Conservation (phyloP, 1,140 invertebrate genomes). For the Cydia strobilella region DNA sequence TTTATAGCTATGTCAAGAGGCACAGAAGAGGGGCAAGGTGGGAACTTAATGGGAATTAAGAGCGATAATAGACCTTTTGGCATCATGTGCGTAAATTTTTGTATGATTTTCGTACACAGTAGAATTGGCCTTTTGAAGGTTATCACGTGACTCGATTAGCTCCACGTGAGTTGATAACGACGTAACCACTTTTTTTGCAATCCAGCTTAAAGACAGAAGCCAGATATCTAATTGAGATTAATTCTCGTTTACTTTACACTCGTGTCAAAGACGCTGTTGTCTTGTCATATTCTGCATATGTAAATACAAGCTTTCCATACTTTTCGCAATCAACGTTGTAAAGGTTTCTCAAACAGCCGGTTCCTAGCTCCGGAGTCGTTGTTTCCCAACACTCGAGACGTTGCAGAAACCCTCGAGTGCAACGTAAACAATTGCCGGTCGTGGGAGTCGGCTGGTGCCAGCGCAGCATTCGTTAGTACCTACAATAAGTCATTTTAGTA, state of each 20-base stretch:
- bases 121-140: conserved; percentile 25
- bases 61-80: background rate
- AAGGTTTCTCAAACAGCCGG: conserved; percentile 73
- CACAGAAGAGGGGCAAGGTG: background rate
- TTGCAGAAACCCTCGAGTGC: conserved; percentile 75
- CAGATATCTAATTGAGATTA: conserved; percentile 1
- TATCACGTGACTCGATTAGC: conserved; percentile 55
- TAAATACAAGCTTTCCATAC: conserved; percentile 68
- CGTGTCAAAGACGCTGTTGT: conserved; percentile 19
- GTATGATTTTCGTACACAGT: background rate
- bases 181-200: conserved; percentile 31
- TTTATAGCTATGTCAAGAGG: background rate
- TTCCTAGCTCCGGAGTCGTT: conserved; percentile 59
- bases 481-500: conserved; percentile 62
- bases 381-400: conserved; percentile 67
- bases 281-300: conserved; percentile 43
- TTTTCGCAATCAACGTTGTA: conserved; percentile 72
- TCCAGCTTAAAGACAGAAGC: background rate
- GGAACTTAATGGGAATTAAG: too few relatives aligned
- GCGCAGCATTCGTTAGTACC: conserved; percentile 53
- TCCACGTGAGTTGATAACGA: conserved; percentile 58
- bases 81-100: background rate
- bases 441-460: conserved; percentile 61
- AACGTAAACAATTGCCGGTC: conserved; percentile 70
- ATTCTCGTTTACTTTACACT: conserved; percentile 2